These are phyloP conservation scores for Typhlomys cinereus DNA, from an alignment of 2,113 vertebrate genomes.

Conservation along the genomic window DNA sequence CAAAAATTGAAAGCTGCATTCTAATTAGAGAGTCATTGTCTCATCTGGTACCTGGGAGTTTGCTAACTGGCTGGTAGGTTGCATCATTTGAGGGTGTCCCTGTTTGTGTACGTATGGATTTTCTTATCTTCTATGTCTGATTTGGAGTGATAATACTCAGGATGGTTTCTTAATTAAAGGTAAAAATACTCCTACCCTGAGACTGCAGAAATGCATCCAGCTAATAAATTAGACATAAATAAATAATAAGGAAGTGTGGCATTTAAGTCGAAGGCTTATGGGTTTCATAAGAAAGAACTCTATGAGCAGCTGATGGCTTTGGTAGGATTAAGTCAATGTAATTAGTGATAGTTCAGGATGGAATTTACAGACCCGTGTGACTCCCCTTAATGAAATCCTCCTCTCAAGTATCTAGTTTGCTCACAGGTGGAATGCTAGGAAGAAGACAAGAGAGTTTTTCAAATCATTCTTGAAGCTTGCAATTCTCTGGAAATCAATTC, in stretches of 20 bases:
- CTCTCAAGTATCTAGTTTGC: constrained; percentile 41
- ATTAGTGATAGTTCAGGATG: constrained; percentile 63
- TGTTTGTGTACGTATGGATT: neutral
- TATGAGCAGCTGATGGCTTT: neutral
- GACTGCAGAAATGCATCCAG: constrained; percentile 30
- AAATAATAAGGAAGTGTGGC: constrained; percentile 58
- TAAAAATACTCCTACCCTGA: neutral
- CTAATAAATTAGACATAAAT: constrained; percentile 61
- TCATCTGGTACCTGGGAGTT: neutral
- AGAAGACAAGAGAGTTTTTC: constrained; percentile 13
- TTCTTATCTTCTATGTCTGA: constrained; percentile 31
- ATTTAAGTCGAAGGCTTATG: constrained; percentile 56
- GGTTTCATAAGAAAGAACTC: constrained; percentile 25
- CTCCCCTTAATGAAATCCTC: constrained; percentile 60
- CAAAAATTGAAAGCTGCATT: neutral
- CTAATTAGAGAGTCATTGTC: neutral
- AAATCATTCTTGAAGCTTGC: neutral
- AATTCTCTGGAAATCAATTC: constrained; percentile 47
- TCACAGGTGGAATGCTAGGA: constrained; percentile 34
- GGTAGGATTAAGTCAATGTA: constrained; percentile 59
- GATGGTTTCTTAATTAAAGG: constrained; percentile 66
- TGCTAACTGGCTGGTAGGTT: neutral
- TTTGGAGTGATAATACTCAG: constrained; percentile 21
- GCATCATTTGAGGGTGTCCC: neutral
- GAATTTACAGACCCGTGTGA: constrained; percentile 50